Evolutionary conservation across 1,140 invertebrate genomes (phyloP).

Genomic region (Atopsyche davidsoni): DNA sequence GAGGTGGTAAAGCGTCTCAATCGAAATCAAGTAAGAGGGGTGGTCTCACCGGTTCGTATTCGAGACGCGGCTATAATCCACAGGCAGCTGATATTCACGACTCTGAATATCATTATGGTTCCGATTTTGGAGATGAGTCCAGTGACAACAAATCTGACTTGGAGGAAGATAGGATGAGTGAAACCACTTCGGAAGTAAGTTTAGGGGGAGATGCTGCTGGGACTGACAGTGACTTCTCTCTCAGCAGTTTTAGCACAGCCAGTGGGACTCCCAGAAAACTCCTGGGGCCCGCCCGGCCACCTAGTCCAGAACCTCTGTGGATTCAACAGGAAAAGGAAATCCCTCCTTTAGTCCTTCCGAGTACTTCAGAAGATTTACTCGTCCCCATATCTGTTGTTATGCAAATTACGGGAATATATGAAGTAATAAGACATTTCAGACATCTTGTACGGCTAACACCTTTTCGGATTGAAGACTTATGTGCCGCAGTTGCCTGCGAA

Average conservation of each 20-base stretch:
- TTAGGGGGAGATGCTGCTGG: slow-evolving; percentile 55
- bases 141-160: slow-evolving; percentile 70
- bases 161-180: slow-evolving; percentile 65
- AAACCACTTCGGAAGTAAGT: slow-evolving; percentile 60
- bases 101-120: slow-evolving; percentile 85
- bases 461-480: slow-evolving; percentile 94
- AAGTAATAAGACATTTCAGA: slow-evolving; percentile 87
- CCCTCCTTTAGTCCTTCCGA: slow-evolving; percentile 70
- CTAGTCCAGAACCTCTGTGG: slow-evolving; percentile 84
- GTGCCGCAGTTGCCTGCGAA: slow-evolving; percentile 83
- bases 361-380: slow-evolving; percentile 85
- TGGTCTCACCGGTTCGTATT: slow-evolving; percentile 53
- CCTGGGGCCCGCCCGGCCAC: slow-evolving; percentile 53
- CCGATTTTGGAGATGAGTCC: slow-evolving; percentile 80
- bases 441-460: slow-evolving; percentile 85
- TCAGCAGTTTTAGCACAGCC: slow-evolving; percentile 69
- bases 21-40: slow-evolving; percentile 53
- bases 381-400: slow-evolving; percentile 74
- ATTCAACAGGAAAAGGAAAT: slow-evolving; percentile 72
- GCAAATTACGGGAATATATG: slow-evolving; percentile 81
- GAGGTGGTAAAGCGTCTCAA: slow-evolving; percentile 51
- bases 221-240: slow-evolving; percentile 78
- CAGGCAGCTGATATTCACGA: slow-evolving; percentile 67
- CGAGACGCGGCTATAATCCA: slow-evolving; percentile 65
- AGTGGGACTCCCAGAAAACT: slow-evolving; percentile 56